Evolutionary conservation across 2,797 vertebrate species (phyloP).

Genomic region (Delichon dasypus): DNA sequence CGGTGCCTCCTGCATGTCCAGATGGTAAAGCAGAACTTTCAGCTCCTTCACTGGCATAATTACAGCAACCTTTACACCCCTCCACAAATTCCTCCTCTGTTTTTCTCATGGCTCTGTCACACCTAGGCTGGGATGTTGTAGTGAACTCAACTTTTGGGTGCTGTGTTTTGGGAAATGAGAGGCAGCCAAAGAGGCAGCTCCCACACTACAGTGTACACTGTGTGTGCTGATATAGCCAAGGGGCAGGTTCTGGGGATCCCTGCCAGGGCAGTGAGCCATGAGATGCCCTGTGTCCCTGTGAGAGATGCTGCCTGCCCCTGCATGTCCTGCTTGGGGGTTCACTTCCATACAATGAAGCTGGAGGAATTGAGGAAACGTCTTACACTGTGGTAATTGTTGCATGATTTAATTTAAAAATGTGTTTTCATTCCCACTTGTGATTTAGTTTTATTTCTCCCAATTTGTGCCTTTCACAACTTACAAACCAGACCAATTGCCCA

Average conservation of each 20-base stretch:
- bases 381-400: not conserved
- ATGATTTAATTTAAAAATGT: not conserved
- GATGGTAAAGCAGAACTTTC: not conserved
- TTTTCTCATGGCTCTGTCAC: not conserved
- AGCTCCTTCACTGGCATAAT: not conserved
- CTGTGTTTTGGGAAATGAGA: not conserved
- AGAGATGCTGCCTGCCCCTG: not conserved
- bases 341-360: not conserved
- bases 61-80: not conserved
- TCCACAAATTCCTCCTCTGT: not conserved
- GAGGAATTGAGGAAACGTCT: not conserved
- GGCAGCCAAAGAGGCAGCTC: not conserved
- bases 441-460: not conserved
- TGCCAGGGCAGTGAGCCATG: not conserved
- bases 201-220: rapidly evolving
- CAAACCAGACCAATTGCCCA: not conserved
- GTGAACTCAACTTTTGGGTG: not conserved
- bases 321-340: not conserved
- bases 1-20: not conserved
- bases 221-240: rapidly evolving
- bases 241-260: not conserved
- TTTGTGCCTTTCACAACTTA: not conserved
- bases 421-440: not conserved
- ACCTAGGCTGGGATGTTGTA: not conserved
- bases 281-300: not conserved